Evolutionary conservation across 2,113 vertebrate genomes (phyloP), one percentile per base, ranked within the genome.

Genomic region (Erythrocercus mccallii): DNA sequence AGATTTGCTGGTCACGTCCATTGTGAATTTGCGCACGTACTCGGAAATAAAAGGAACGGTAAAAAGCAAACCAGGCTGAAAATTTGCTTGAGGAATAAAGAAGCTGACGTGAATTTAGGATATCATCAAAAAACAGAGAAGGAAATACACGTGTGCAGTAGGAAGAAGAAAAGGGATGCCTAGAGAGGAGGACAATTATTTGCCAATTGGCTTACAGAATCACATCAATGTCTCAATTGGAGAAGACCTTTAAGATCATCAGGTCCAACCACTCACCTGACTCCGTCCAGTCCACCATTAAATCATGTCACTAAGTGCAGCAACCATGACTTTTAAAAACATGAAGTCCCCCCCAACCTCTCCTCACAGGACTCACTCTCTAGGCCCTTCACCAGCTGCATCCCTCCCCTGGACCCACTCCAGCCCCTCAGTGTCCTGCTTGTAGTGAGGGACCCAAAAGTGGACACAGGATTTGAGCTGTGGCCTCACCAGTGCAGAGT

Each of bases 301-400:
- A 69, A 70, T 47, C 40, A 56, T 3, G 10, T 12, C 40, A 31
- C n/a, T 35, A 20, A 69, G 6, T 23, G 31, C 35, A 60, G 35
- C 30, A 48, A 28, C 22, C 12, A 48, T 1, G 9, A 16, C 35
- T 48, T 57, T 28, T 20, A 65, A 54, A 30, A 47, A 23, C 2
- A 0, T 1, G 10, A 33, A 44, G 25, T 5, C 15, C 6, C 5
- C 6, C 7, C 1, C 16, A 51, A 22, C 11, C 53, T 33, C 31
- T 44, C 25, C 10, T 28, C 33, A 45, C 15, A 20, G n/a, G 28
- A 45, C 22, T 60, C 27, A 10, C 18, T 23, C 38, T 53, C 15
- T 11, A 24, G 23, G 21, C 28, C 33, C 38, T 61, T 47, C 47
- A 53, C 19, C 62, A 60, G 27, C 23, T 69, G 15, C 19, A 45